phyloP scores from a whole-genome alignment of 2,888 invertebrate genomes.

The Mellilla xanthometata region DNA sequence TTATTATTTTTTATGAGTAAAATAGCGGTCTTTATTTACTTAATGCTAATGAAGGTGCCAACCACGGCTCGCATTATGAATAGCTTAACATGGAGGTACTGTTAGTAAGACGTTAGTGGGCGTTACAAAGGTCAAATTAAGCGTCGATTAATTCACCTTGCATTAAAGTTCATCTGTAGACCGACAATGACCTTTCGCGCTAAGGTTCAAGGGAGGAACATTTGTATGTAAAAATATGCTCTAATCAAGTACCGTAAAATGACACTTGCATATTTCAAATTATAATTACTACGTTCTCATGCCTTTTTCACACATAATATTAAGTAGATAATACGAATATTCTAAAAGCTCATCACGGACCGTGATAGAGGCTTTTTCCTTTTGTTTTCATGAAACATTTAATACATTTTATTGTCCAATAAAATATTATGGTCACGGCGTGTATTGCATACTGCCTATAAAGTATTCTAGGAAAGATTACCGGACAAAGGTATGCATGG shows the following conservation, averaged over 20 bases:
- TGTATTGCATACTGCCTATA: conserved; percentile 66
- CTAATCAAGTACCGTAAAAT: conserved; percentile 23
- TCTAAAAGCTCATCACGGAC: conserved; percentile 13
- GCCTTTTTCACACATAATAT: neutral
- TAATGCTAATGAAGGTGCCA: conserved; percentile 7
- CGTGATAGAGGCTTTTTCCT: conserved; percentile 7
- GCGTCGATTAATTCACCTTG: conserved; percentile 60
- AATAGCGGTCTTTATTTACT: conserved; percentile 4
- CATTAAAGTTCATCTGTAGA: conserved; percentile 53
- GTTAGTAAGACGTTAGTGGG: conserved; percentile 44
- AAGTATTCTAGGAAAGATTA: conserved; percentile 77
- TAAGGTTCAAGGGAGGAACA: conserved; percentile 32
- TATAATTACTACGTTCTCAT: conserved; percentile 4
- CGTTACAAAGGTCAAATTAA: conserved; percentile 51
- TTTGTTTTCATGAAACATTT: conserved; percentile 25
- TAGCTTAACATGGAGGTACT: conserved; percentile 16
- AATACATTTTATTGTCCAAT: conserved; percentile 33
- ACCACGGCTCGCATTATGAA: conserved; percentile 4
- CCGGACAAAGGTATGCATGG: conserved; percentile 70
- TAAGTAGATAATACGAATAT: neutral
- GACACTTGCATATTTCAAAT: conserved; percentile 1
- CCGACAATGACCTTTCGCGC: conserved; percentile 56
- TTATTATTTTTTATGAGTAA: conserved; percentile 31
- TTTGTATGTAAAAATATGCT: conserved; percentile 19
- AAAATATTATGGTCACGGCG: conserved; percentile 62